phyloP scores from a whole-genome alignment of 2,797 vertebrate species.

The Danio choprae region DNA sequence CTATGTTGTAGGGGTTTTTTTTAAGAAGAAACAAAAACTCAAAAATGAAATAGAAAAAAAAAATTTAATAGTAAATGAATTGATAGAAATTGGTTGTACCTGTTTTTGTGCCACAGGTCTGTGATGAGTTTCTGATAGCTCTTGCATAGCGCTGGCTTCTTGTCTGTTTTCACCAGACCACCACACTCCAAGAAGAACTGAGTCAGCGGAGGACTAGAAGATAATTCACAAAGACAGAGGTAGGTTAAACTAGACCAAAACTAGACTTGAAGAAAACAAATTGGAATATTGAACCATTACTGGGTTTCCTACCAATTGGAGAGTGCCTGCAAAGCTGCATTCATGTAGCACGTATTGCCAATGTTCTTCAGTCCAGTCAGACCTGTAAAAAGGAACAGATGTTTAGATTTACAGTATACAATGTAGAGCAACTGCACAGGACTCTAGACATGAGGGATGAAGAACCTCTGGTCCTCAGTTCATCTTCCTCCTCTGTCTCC shows the following conservation, averaged over 20 bases:
- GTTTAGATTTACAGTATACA: neutral
- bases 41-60: neutral
- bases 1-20: too few relatives aligned
- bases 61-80: neutral
- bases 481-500: conserved; percentile 94
- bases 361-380: conserved; percentile 98
- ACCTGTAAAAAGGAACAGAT: conserved; percentile 77
- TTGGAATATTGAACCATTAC: neutral
- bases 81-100: conserved; percentile 72
- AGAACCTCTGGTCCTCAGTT: conserved; percentile 89
- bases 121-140: conserved; percentile 98
- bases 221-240: conserved; percentile 28
- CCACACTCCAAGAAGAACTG: conserved; percentile 97
- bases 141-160: conserved; percentile 97
- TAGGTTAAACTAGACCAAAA: conserved; percentile 40
- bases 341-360: conserved; percentile 99
- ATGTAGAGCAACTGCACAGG: neutral
- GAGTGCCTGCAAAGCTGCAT: conserved; percentile 96
- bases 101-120: conserved; percentile 98
- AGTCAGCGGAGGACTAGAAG: conserved; percentile 89
- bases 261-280: conserved; percentile 57
- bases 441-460: neutral
- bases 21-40: too few relatives aligned
- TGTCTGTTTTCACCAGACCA: conserved; percentile 92
- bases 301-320: conserved; percentile 92